Conservation (phyloP, 2,113 vertebrate species). For the Nansenia antarctica region DNA sequence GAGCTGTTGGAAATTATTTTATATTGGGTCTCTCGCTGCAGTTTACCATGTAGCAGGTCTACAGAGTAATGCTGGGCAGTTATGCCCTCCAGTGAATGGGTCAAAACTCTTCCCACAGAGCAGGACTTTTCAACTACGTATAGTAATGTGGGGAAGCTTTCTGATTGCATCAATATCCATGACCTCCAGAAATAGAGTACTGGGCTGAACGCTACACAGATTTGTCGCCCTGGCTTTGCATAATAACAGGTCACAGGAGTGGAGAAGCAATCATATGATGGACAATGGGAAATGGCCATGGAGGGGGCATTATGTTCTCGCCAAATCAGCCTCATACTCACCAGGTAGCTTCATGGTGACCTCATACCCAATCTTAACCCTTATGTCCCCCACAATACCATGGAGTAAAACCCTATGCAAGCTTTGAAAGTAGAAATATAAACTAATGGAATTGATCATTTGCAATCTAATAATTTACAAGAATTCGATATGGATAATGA, state of each 20-base stretch:
- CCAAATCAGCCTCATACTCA: not conserved
- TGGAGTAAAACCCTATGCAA: not conserved
- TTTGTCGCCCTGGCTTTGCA: conserved; percentile 13
- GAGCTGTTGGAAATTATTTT: too few species aligned
- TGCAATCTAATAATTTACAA: not conserved
- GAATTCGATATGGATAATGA: conserved; percentile 7
- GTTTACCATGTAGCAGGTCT: not conserved
- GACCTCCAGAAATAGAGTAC: conserved; percentile 48
- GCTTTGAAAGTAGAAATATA: not conserved
- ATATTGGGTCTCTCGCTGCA: too few species aligned
- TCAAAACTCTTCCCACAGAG: conserved; percentile 3
- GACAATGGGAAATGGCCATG: conserved; percentile 7
- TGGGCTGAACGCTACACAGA: conserved; percentile 5
- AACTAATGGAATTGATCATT: not conserved
- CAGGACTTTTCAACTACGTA: conserved; percentile 42
- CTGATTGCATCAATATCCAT: conserved; percentile 47
- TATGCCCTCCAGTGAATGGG: not conserved
- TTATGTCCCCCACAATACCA: not conserved
- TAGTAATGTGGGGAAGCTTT: conserved; percentile 37
- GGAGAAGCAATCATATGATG: conserved; percentile 3
- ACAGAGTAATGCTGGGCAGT: not conserved
- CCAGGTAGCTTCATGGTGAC: not conserved
- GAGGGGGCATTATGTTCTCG: not conserved
- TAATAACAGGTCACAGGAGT: conserved; percentile 12
- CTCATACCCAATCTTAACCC: conserved; percentile 1